Percentiles rank a stretch among this genome's conserved stretches.
Conservation (phyloP, 2,888 invertebrate species). For the Brenthis daphne region DNA sequence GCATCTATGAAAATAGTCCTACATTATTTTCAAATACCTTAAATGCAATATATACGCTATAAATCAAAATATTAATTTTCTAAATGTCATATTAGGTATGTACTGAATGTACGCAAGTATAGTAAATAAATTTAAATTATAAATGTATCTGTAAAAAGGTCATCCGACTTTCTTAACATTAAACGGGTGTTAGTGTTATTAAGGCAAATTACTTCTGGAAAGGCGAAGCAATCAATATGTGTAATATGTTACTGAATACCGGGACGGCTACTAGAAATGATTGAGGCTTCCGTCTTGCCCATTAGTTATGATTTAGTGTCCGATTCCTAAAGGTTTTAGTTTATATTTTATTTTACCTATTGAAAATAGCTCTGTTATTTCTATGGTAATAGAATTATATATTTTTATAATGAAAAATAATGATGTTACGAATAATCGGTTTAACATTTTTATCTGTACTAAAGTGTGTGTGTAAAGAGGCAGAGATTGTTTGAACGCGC, state of each 20-base stretch:
- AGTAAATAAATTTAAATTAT: slow-evolving; percentile 7
- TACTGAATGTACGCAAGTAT: not conserved
- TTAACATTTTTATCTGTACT: too few relatives aligned
- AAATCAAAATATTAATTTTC: slow-evolving; percentile 2
- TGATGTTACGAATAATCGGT: too few relatives aligned
- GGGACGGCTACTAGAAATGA: slow-evolving; percentile 56
- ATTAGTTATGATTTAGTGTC: slow-evolving; percentile 70
- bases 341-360: slow-evolving; percentile 17
- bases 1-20: too few relatives aligned
- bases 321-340: slow-evolving; percentile 32
- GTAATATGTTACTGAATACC: slow-evolving; percentile 64
- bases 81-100: not conserved
- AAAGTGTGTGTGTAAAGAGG: too few relatives aligned
- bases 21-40: too few relatives aligned
- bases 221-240: slow-evolving; percentile 59
- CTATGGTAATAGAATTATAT: not conserved
- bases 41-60: too few relatives aligned
- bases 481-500: too few relatives aligned
- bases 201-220: slow-evolving; percentile 68
- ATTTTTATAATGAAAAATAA: too few relatives aligned
- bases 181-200: slow-evolving; percentile 68
- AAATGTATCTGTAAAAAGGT: slow-evolving; percentile 24
- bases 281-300: slow-evolving; percentile 66
- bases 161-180: slow-evolving; percentile 35
- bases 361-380: not conserved